These are phyloP conservation scores for Haliclystus octoradiatus DNA, from an alignment of 30 jellyfish, hydroid and myxozoan genomes.

Conservation along the genomic window DNA sequence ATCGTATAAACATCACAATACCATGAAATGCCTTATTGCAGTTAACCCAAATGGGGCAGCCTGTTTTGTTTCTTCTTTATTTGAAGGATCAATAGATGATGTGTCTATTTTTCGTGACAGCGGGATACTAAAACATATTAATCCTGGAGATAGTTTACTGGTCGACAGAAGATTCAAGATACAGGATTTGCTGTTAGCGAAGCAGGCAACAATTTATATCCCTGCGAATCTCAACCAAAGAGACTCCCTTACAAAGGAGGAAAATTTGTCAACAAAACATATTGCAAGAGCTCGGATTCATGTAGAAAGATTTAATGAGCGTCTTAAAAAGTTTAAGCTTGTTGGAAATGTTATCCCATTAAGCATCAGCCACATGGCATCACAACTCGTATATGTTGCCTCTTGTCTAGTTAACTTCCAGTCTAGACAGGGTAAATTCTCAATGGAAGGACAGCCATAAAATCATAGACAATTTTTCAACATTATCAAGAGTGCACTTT, in stretches of 20 bases:
- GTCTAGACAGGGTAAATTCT: slow-evolving; percentile 1
- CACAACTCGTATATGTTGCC: too few species aligned
- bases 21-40: slow-evolving; percentile 57
- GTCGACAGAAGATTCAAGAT: slow-evolving; percentile 69
- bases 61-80: slow-evolving; percentile 36
- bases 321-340: slow-evolving; percentile 42
- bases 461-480: too few species aligned
- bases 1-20: too few species aligned
- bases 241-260: slow-evolving; percentile 38
- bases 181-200: slow-evolving; percentile 35
- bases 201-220: slow-evolving; percentile 59
- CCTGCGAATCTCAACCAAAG: slow-evolving; percentile 67
- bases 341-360: slow-evolving; percentile 59
- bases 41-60: slow-evolving; percentile 76
- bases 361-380: too few species aligned
- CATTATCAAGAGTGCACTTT: too few species aligned
- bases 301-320: slow-evolving; percentile 66
- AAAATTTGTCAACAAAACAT: slow-evolving; percentile 19
- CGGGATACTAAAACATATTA: slow-evolving; percentile 48
- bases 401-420: slow-evolving; percentile 1
- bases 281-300: too few species aligned
- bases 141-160: slow-evolving; percentile 44
- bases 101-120: slow-evolving; percentile 28
- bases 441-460: too few species aligned
- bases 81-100: slow-evolving; percentile 52